Evolutionary conservation across 1,140 invertebrate genomes (phyloP), one percentile per base, ranked within the genome.

Genomic region (Aphelenchoides fujianensis): DNA sequence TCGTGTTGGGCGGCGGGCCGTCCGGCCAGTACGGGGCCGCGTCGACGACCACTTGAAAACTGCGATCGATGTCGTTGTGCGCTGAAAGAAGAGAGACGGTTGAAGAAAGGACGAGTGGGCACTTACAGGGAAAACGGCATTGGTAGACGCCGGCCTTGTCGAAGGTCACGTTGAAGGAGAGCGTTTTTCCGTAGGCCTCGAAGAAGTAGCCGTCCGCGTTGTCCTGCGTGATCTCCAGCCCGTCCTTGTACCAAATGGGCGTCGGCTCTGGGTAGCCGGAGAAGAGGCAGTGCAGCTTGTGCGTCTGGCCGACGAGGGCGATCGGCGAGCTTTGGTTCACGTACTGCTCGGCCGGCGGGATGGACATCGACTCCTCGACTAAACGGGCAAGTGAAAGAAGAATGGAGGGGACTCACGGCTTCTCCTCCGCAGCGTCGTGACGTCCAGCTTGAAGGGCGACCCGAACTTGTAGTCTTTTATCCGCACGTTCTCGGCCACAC

Each of bases 21-120:
- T 81, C 88, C 9, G 91, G 92, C 88, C 97, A 98, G 85, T 92
- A 97, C 0, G 95, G 95, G 31, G 90, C 89, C 35, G 94, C 76
- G 72, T 83, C 82, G 5, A 83, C 83, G 34, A 77, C 70, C 59
- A 83, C 82, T 70, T 75, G 71, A 68, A 83, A 83, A 27, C 53
- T 74, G 37, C 82, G 72, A 70, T 84, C 82, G 35, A 84, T 74
- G 55, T 82, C 82, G 23, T 73, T 71, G 62, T 80, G 81, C 16
- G 48, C 68, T n/a, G n/a, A n/a, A n/a, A n/a, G n/a, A n/a, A n/a
- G n/a, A n/a, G n/a, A n/a, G n/a, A n/a, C n/a, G n/a, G n/a, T n/a
- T n/a, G n/a, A n/a, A n/a, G n/a, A n/a, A n/a, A n/a, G n/a, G n/a
- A n/a, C n/a, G n/a, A n/a, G n/a, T n/a, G n/a, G n/a, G n/a, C n/a